These are phyloP conservation scores for Diorhabda elongata DNA, from an alignment of 1,140 invertebrate species.

Conservation along the genomic window DNA sequence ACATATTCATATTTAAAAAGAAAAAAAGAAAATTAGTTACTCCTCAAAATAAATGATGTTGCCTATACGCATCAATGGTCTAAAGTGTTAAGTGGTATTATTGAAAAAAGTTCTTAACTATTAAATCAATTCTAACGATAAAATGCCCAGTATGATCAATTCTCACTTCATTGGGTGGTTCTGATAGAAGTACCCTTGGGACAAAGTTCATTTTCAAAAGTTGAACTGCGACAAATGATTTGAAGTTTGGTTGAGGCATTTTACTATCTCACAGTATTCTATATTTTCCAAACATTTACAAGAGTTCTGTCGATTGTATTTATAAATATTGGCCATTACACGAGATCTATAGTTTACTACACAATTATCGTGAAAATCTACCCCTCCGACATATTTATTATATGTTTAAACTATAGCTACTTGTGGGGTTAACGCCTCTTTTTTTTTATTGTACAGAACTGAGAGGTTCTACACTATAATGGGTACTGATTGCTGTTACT, in stretches of 20 bases:
- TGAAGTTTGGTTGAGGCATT: background rate
- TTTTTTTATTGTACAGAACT: background rate
- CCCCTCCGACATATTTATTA: background rate
- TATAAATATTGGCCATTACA: background rate
- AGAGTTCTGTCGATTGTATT: background rate
- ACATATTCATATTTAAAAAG: background rate
- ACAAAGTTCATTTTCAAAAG: background rate
- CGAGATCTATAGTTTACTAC: background rate
- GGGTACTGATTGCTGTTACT: background rate
- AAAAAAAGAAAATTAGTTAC: background rate
- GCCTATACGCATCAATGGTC: background rate
- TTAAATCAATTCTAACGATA: background rate
- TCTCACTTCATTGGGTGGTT: background rate
- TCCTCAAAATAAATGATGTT: background rate
- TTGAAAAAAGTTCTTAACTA: background rate
- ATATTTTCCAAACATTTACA: constrained; percentile 1
- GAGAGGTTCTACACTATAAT: background rate
- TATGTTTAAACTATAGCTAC: constrained; percentile 4
- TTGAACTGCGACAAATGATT: background rate
- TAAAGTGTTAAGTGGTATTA: background rate
- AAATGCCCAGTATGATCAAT: background rate
- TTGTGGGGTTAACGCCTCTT: background rate
- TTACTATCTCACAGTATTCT: background rate
- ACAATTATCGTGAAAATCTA: constrained; percentile 6
- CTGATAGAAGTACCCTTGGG: background rate